These are phyloP conservation scores for Ammodytes marinus DNA, from an alignment of 2,113 vertebrate genomes.

Conservation along the genomic window DNA sequence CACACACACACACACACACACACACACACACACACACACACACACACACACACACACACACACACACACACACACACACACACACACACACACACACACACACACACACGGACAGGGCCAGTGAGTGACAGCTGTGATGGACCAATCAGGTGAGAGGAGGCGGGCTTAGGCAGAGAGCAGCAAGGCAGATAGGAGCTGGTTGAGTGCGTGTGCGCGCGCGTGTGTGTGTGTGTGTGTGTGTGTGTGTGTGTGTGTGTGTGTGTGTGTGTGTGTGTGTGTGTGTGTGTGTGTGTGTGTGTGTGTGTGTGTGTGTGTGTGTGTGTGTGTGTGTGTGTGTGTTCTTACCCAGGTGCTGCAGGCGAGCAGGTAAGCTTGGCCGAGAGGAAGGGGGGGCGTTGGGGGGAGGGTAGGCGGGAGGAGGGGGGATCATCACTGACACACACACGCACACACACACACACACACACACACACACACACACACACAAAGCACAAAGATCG, in stretches of 20 bases:
- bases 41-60: background rate
- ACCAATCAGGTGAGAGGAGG: conserved; percentile 9
- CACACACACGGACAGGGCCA: background rate
- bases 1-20: too few relatives aligned
- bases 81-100: too few relatives aligned
- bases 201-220: conserved; percentile 1
- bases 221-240: too few relatives aligned
- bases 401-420: conserved; percentile 80
- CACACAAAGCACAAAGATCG: conserved; percentile 25
- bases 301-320: background rate
- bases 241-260: background rate
- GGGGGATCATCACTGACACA: conserved; percentile 82
- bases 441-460: conserved; percentile 51
- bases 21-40: too few relatives aligned
- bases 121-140: conserved; percentile 21
- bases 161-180: background rate
- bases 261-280: background rate
- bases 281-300: too few relatives aligned
- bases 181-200: background rate
- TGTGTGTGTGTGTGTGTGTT: background rate
- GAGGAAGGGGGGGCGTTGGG: conserved; percentile 46
- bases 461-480: background rate
- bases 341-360: conserved; percentile 77
- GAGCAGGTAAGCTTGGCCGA: conserved; percentile 71
- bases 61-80: too few relatives aligned